A percentile compares a stretch with the other conserved stretches of the same genome.
Evolutionary conservation across 2,113 vertebrate genomes (phyloP).

Genomic region (Hystrix cristata): DNA sequence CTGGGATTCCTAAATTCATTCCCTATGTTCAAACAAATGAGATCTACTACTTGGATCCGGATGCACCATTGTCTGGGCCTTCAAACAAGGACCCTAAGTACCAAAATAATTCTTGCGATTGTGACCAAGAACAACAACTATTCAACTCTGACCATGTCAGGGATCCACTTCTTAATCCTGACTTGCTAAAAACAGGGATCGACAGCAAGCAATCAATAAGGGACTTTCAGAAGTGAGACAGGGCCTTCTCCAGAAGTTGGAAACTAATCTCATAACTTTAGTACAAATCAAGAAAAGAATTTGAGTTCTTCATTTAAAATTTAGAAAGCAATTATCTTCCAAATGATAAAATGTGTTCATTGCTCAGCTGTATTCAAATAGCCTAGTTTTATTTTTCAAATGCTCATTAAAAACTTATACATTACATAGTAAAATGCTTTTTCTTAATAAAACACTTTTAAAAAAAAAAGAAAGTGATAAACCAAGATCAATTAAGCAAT

Average conservation of each 20-base stretch:
- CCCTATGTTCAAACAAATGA: slow-evolving; percentile 95
- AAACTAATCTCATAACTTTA: no score
- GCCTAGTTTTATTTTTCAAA: no score
- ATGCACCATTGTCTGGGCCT: slow-evolving; percentile 88
- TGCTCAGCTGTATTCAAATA: no score
- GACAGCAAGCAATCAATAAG: slow-evolving; percentile 95
- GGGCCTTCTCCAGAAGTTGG: slow-evolving; percentile 78
- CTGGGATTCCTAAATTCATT: slow-evolving; percentile 85
- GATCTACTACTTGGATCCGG: slow-evolving; percentile 91
- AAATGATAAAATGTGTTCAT: no score
- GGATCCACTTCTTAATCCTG: slow-evolving; percentile 91
- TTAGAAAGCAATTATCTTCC: no score
- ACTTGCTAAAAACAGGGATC: slow-evolving; percentile 89
- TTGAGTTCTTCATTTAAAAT: no score
- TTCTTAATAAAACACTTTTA: no score
- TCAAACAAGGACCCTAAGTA: slow-evolving; percentile 82
- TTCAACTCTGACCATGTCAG: slow-evolving; percentile 81
- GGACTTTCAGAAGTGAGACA: slow-evolving; percentile 94
- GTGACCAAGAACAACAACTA: slow-evolving; percentile 80
- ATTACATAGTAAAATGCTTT: no score
- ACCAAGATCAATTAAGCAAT: background rate
- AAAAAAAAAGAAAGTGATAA: background rate
- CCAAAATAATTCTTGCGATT: slow-evolving; percentile 71
- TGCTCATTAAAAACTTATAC: no score
- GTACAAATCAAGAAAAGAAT: no score